These are phyloP conservation scores for Pinna nobilis DNA, from an alignment of 1,140 invertebrate genomes.

Conservation along the genomic window DNA sequence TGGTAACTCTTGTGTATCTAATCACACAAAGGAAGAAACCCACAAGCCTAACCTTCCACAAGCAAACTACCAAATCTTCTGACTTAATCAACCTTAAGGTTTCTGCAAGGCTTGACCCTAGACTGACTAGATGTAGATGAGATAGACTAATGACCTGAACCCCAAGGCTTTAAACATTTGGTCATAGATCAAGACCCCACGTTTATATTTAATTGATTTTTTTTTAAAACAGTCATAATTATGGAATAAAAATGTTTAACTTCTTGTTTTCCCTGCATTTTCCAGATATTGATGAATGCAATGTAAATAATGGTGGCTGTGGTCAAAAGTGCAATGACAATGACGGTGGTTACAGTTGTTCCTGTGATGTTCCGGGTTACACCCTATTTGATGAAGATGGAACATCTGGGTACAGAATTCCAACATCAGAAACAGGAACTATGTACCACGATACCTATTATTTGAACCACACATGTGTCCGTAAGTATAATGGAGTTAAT, in stretches of 20 bases:
- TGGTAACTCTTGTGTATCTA: too few species aligned
- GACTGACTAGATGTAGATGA: too few species aligned
- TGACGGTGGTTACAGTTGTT: slow-evolving; percentile 90
- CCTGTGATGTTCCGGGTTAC: slow-evolving; percentile 90
- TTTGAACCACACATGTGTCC: slow-evolving; percentile 96
- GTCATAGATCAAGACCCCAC: too few species aligned
- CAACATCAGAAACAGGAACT: slow-evolving; percentile 88
- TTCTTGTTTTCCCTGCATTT: not conserved
- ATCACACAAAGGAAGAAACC: too few species aligned
- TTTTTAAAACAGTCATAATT: not conserved
- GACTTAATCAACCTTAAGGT: too few species aligned
- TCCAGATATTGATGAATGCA: slow-evolving; percentile 57
- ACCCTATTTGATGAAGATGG: slow-evolving; percentile 93
- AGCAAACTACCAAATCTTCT: too few species aligned
- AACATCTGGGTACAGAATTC: slow-evolving; percentile 91
- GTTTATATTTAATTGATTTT: too few species aligned
- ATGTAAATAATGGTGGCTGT: slow-evolving; percentile 38
- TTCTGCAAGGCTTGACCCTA: too few species aligned
- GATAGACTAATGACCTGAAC: too few species aligned
- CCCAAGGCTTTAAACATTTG: too few species aligned
- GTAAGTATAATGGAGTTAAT: too few species aligned
- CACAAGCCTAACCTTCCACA: too few species aligned
- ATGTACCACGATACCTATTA: slow-evolving; percentile 92
- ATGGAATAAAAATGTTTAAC: not conserved
- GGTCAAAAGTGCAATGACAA: slow-evolving; percentile 74